Evolutionary conservation across 2,888 invertebrate genomes (phyloP).

Genomic region (Neuroscelio doddi): DNA sequence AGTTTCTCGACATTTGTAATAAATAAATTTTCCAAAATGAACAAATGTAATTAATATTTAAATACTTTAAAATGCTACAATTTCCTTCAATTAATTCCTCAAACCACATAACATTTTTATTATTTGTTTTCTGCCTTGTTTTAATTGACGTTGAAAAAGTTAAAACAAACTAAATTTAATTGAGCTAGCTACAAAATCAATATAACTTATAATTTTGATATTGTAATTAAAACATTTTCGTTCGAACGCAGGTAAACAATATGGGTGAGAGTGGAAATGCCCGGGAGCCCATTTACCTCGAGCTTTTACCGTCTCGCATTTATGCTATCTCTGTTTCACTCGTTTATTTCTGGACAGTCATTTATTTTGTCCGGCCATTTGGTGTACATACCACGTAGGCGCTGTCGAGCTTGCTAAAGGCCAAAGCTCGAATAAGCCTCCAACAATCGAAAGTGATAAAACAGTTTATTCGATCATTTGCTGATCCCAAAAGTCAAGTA

Average conservation of each 20-base stretch:
- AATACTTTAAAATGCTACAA: too few species aligned
- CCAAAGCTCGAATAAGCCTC: not conserved
- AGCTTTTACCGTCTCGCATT: conserved; percentile 23
- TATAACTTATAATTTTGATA: too few species aligned
- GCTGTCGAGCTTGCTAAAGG: conserved; percentile 14
- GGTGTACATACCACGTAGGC: conserved; percentile 16
- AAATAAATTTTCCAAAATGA: too few species aligned
- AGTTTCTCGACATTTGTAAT: too few species aligned
- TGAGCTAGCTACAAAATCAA: too few species aligned
- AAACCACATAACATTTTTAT: too few species aligned
- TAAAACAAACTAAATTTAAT: too few species aligned
- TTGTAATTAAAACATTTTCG: not conserved
- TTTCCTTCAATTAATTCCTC: too few species aligned
- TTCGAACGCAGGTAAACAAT: conserved; percentile 15
- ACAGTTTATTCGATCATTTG: not conserved
- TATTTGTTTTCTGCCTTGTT: too few species aligned
- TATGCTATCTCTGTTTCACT: conserved; percentile 21
- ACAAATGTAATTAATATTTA: too few species aligned
- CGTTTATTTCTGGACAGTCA: conserved; percentile 41
- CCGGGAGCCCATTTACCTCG: conserved; percentile 17
- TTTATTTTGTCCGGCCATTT: conserved; percentile 36
- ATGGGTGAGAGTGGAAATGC: too few species aligned
- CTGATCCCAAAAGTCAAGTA: not conserved
- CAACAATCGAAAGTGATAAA: conserved; percentile 15
- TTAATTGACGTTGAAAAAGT: too few species aligned